Percentiles rank a stretch among this genome's conserved stretches.
Evolutionary conservation across 2,113 vertebrate genomes (phyloP).

Genomic region (Oreocharis arfaki): DNA sequence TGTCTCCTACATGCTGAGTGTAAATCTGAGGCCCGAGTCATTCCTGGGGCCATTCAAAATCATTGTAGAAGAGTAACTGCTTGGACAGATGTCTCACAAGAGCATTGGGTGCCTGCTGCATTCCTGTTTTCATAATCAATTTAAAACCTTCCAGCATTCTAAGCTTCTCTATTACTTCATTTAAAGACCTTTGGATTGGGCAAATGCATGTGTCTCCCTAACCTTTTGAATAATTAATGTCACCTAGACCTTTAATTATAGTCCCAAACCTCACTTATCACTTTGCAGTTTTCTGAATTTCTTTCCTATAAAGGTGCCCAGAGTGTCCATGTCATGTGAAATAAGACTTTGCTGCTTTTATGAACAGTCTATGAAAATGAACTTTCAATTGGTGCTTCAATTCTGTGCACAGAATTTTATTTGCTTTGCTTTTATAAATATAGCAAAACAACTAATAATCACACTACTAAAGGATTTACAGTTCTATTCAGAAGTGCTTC

Average conservation of each 20-base stretch:
- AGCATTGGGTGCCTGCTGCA: neutral
- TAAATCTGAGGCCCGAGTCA: neutral
- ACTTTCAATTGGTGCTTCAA: neutral
- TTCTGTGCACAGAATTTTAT: neutral
- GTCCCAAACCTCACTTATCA: neutral
- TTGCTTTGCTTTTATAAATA: neutral
- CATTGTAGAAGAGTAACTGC: neutral
- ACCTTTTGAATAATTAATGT: slow-evolving; percentile 20
- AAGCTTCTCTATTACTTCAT: neutral
- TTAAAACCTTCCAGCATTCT: neutral
- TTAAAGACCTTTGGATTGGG: neutral
- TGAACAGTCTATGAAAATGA: neutral
- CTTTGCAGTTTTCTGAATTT: neutral
- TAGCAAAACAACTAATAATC: neutral
- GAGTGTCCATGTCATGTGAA: neutral
- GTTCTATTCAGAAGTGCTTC: neutral
- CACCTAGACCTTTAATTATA: neutral
- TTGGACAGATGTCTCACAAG: neutral
- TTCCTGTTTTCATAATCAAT: neutral
- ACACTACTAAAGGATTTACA: neutral
- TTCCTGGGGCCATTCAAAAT: neutral
- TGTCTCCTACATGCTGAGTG: neutral
- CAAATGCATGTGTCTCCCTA: neutral
- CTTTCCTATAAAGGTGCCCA: neutral
- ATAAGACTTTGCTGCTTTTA: neutral